Evolutionary conservation across 1,140 invertebrate genomes (phyloP).

Genomic region (honey bee (Apis mellifera)): DNA sequence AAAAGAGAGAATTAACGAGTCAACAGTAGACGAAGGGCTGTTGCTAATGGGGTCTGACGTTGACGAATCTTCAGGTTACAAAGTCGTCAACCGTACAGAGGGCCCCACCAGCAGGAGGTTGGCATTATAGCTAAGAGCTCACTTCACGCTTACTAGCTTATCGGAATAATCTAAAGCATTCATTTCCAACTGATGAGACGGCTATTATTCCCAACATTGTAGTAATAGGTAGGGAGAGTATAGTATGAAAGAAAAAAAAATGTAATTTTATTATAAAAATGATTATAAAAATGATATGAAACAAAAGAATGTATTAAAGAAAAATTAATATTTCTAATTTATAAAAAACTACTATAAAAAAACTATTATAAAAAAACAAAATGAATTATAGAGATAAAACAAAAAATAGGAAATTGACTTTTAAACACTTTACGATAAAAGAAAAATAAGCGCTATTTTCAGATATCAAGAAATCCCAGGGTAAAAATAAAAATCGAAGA

Average conservation of each 20-base stretch:
- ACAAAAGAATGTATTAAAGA: no score
- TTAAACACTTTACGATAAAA: background rate
- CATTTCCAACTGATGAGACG: slow-evolving; percentile 55
- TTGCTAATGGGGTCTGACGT: slow-evolving; percentile 75
- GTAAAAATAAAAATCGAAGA: slow-evolving; percentile 15
- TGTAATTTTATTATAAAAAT: slow-evolving; percentile 25
- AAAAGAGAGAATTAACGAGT: slow-evolving; percentile 67
- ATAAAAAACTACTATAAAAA: no score
- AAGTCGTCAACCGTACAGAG: slow-evolving; percentile 69
- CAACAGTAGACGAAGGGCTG: slow-evolving; percentile 63
- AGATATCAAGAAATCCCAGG: background rate
- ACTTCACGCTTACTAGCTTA: slow-evolving; percentile 58
- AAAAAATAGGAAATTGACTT: background rate
- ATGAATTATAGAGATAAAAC: background rate
- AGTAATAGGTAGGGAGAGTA: background rate
- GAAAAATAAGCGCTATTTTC: background rate
- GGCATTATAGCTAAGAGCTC: slow-evolving; percentile 36
- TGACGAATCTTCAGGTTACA: slow-evolving; percentile 75
- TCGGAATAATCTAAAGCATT: slow-evolving; percentile 56
- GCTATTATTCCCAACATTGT: slow-evolving; percentile 39
- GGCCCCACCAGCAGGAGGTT: slow-evolving; percentile 38
- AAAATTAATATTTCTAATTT: no score
- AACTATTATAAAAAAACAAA: background rate
- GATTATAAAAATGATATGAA: no score
- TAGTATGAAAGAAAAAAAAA: background rate